Evolutionary conservation across 2,888 invertebrate species (phyloP).

Genomic region (Bombylius major): DNA sequence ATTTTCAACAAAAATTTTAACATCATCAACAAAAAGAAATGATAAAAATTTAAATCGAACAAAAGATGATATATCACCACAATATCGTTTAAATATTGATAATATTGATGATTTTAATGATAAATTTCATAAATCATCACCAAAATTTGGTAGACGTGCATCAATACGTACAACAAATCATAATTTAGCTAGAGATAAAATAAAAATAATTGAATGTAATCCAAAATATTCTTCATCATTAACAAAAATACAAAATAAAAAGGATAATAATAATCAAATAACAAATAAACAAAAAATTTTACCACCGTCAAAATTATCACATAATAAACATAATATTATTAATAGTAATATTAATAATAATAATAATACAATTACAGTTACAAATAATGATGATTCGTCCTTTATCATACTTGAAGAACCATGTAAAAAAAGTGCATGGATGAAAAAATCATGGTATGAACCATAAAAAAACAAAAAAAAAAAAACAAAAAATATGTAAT

Average conservation of each 20-base stretch:
- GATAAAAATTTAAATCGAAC: slow-evolving; percentile 18
- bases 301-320: neutral
- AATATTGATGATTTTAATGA: slow-evolving; percentile 24
- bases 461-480: slow-evolving; percentile 23
- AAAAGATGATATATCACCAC: slow-evolving; percentile 5
- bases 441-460: slow-evolving; percentile 35
- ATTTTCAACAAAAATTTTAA: neutral
- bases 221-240: slow-evolving; percentile 23
- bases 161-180: slow-evolving; percentile 24
- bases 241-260: neutral
- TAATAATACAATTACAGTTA: slow-evolving; percentile 14
- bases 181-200: slow-evolving; percentile 25
- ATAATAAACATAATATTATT: neutral
- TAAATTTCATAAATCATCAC: slow-evolving; percentile 20
- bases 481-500: too few species aligned
- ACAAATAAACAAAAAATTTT: slow-evolving; percentile 1
- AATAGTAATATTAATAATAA: neutral
- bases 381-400: slow-evolving; percentile 19
- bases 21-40: neutral
- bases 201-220: slow-evolving; percentile 30
- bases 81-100: slow-evolving; percentile 11
- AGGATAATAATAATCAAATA: slow-evolving; percentile 16
- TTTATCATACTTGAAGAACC: slow-evolving; percentile 35
- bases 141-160: slow-evolving; percentile 31
- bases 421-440: slow-evolving; percentile 31